Base-by-base conservation (phyloP, 2,113 vertebrate species). In the Thamnophis sirtalis region DNA sequence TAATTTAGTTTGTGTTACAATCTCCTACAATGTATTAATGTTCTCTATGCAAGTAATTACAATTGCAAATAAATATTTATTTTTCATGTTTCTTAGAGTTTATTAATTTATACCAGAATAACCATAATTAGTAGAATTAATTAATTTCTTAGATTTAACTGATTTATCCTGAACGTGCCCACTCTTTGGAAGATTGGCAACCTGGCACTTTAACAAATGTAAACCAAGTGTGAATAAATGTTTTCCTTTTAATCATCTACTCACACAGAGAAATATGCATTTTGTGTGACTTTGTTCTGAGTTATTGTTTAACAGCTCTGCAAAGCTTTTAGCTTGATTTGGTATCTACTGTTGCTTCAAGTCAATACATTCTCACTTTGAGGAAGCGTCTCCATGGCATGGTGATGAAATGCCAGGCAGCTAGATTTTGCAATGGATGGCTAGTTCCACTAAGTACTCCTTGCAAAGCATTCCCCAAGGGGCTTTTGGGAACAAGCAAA, bases 141-240 rank as follows among this genome's bases (percentile, higher is more conserved):
- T 93, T 96, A 94, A 93, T 96, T 95, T 94, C 91, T 95, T 84
- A 93, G 94, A 94, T 94, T 92, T 90, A 95, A 89, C 86, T 92
- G 93, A 90, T 94, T 96, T 95, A 48, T 93, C 48, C 89, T 84
- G 89, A 95, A 92, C 95, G 92, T 93, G 90, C 58, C n/a, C n/a
- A 94, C 92, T 94, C 55, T 84, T 91, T 93, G 85, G 93, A 93
- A 86, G 48, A 91, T 10, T 94, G 94, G 87, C 84, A 56, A 55
- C 92, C 55, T 73, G 94, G 10, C 60, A 92, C 53, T 94, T 93
- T 91, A 94, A 95, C 93, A 95, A 94, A 95, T 93, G 92, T 73
- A 94, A 96, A 95, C 91, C 24, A 93, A 95, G 60, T 95, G 50
- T 96, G 93, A 96, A 95, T n/a, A 94, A 95, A 95, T 96, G 93